Evolutionary conservation across 2,797 vertebrate genomes (phyloP).

Genomic region (Pseudocheirus occidentalis): DNA sequence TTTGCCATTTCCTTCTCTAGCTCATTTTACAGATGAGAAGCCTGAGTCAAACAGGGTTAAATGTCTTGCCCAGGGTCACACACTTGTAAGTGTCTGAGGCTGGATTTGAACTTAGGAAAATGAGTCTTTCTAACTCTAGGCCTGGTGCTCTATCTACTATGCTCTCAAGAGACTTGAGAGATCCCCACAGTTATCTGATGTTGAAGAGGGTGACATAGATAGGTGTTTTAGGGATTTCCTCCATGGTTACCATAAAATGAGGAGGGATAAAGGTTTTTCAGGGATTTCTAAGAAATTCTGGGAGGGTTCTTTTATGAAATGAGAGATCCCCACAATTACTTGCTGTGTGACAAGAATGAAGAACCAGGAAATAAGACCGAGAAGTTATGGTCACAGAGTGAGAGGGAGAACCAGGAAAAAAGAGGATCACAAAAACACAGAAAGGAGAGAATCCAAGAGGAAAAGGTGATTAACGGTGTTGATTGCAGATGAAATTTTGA

Average conservation of each 20-base stretch:
- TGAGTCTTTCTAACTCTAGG: not conserved
- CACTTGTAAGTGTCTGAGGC: not conserved
- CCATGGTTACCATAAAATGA: too few species aligned
- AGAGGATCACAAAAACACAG: not conserved
- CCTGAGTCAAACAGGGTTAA: not conserved
- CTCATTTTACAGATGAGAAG: not conserved
- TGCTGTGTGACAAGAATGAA: not conserved
- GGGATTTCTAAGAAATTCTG: too few species aligned
- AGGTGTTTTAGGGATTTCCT: too few species aligned
- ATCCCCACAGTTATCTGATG: not conserved
- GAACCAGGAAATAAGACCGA: not conserved
- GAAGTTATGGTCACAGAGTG: not conserved
- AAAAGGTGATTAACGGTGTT: not conserved
- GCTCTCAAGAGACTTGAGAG: not conserved
- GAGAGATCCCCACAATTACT: not conserved
- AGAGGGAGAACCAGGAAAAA: not conserved
- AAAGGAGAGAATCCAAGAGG: not conserved
- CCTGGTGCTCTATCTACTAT: not conserved
- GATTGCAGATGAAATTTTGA: too few species aligned
- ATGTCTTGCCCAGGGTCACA: not conserved
- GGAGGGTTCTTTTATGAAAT: too few species aligned
- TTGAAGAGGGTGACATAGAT: too few species aligned
- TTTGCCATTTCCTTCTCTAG: not conserved
- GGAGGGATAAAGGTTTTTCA: too few species aligned
- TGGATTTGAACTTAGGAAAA: not conserved